Evolutionary conservation across 2,888 invertebrate species (phyloP), one percentile per base, ranked within the genome.

Genomic region (Serripes groenlandicus): DNA sequence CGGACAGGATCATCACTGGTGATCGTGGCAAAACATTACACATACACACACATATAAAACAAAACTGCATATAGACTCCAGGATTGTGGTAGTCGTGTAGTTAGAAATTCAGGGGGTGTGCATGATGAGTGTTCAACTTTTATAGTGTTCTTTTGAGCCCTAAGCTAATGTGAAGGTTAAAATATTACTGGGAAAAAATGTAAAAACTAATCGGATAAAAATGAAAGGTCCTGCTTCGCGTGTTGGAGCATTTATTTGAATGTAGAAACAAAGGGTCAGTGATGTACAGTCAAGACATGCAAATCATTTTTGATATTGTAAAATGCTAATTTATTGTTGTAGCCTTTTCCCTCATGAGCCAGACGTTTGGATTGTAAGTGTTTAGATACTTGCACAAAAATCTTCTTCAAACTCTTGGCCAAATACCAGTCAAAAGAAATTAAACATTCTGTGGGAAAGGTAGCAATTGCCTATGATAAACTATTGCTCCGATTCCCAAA

Each of bases 81-180:
- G 5, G 21, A 37, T 34, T 5, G 15, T 28, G 23, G 66, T 1
- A 30, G 66, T 42, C 66, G 9, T 35, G 66, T 73, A 52, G 42
- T 42, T 42, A 28, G 66, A 68, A 75, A 66, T 35, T 75, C 75
- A 75, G 75, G 75, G 74, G 68, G 71, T 71, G 71, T 71, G 66
- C 26, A 32, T 52, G n/a, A n/a, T n/a, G 62, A 74, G 64, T 74
- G 73, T 74, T 62, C 73, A 74, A 49, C 26, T 56, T 56, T 56
- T 56, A 18, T 11, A n/a, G 56, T 56, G n/a, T 56, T 26, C 26
- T 56, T 56, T 42, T 42, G 11, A 42, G 11, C 18, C 9, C 42
- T 11, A 42, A 42, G 11, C 42, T 11, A 18, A 42, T 9, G 42
- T 42, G 18, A 42, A 42, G 42, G 42, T 42, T 42, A 18, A 23